These are phyloP conservation scores for Merops nubicus DNA, from an alignment of 2,113 vertebrate species.

Conservation along the genomic window DNA sequence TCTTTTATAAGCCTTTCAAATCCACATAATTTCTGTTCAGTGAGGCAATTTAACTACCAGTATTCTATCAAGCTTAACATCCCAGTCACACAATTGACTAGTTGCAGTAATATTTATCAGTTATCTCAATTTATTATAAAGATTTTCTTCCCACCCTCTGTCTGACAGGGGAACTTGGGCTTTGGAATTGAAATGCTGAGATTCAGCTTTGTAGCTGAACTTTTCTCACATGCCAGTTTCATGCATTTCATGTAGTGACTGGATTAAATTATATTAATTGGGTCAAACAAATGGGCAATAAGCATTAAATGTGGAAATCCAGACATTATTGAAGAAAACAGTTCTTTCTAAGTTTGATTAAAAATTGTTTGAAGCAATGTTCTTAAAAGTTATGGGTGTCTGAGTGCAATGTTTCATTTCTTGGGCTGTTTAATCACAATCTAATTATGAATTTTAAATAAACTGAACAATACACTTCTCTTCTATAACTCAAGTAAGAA, in stretches of 20 bases:
- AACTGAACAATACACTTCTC: neutral
- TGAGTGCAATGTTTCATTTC: neutral
- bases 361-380: neutral
- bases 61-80: slow-evolving; percentile 2
- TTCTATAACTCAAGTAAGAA: neutral
- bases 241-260: neutral
- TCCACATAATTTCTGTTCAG: slow-evolving; percentile 35
- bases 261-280: neutral
- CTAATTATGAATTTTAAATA: neutral
- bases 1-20: slow-evolving; percentile 48
- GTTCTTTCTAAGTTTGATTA: neutral
- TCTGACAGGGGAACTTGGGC: neutral
- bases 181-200: neutral
- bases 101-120: neutral
- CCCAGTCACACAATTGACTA: slow-evolving; percentile 22
- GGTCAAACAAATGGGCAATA: neutral
- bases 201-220: neutral
- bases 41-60: slow-evolving; percentile 8
- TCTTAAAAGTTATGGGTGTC: neutral
- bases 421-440: neutral
- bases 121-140: slow-evolving; percentile 5
- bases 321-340: neutral
- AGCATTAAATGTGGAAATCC: neutral
- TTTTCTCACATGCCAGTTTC: neutral
- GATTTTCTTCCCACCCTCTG: neutral